These are phyloP conservation scores for Phataginus tetradactyla DNA, from an alignment of 2,797 vertebrate species.

Conservation along the genomic window DNA sequence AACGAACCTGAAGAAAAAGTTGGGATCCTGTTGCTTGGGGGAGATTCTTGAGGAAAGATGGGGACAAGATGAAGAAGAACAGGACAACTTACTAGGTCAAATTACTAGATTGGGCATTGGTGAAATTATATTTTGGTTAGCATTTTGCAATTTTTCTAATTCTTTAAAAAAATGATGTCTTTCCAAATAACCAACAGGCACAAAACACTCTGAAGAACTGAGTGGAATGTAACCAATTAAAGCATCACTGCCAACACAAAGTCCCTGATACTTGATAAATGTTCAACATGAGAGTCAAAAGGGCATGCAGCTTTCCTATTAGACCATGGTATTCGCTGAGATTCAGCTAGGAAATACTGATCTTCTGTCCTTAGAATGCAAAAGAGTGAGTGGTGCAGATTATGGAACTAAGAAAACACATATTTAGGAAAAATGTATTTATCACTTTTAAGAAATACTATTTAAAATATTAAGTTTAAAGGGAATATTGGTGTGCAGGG, in stretches of 20 bases:
- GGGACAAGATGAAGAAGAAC: not conserved
- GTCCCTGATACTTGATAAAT: not conserved
- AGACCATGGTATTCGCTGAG: not conserved
- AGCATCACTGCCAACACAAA: not conserved
- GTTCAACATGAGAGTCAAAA: constrained; percentile 21
- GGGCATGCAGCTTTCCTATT: not conserved
- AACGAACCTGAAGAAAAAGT: not conserved
- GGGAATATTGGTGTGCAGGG: constrained; percentile 31
- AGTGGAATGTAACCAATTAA: not conserved
- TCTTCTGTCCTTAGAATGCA: constrained; percentile 1
- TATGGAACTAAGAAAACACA: constrained; percentile 48
- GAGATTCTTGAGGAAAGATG: not conserved
- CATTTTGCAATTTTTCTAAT: constrained; percentile 27
- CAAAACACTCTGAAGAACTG: not conserved
- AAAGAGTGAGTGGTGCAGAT: not conserved
- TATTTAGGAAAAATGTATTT: constrained; percentile 62
- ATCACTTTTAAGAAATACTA: constrained; percentile 61
- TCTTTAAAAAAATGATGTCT: constrained; percentile 12
- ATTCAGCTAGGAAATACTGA: not conserved
- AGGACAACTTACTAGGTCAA: not conserved
- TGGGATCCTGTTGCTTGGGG: not conserved
- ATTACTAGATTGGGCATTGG: not conserved
- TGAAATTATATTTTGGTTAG: constrained; percentile 12
- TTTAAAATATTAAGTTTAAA: constrained; percentile 74
- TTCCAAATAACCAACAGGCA: constrained; percentile 30